Evolutionary conservation across 2,113 vertebrate genomes (phyloP).

Genomic region (Pelodiscus sinensis): DNA sequence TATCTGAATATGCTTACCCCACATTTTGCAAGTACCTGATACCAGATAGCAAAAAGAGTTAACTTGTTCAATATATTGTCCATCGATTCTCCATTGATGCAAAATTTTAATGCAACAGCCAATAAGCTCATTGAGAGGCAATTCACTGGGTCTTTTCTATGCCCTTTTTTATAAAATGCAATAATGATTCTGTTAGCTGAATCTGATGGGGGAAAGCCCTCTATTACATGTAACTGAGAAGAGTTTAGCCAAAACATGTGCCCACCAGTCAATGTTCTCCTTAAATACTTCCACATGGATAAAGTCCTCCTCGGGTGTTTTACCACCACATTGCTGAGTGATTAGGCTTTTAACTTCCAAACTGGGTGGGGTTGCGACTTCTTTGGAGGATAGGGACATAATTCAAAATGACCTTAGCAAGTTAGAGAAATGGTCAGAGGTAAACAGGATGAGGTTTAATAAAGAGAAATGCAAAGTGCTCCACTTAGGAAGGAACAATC

Average conservation of each 20-base stretch:
- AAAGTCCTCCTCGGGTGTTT: background rate
- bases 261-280: background rate
- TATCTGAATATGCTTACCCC: background rate
- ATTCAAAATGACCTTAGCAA: too few species aligned
- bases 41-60: background rate
- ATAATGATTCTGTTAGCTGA: background rate
- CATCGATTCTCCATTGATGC: background rate
- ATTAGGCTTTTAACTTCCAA: background rate
- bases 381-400: too few species aligned
- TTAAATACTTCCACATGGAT: background rate
- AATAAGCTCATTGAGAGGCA: background rate
- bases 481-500: too few species aligned
- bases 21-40: background rate
- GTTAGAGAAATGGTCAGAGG: too few species aligned
- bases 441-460: too few species aligned
- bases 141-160: background rate
- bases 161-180: background rate
- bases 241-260: background rate
- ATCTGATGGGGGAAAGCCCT: background rate
- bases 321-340: background rate
- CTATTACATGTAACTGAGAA: background rate
- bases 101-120: background rate
- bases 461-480: too few species aligned
- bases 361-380: too few species aligned
- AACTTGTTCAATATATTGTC: background rate